Conservation (phyloP, 2,888 invertebrate genomes). For the Hyalella azteca region DNA sequence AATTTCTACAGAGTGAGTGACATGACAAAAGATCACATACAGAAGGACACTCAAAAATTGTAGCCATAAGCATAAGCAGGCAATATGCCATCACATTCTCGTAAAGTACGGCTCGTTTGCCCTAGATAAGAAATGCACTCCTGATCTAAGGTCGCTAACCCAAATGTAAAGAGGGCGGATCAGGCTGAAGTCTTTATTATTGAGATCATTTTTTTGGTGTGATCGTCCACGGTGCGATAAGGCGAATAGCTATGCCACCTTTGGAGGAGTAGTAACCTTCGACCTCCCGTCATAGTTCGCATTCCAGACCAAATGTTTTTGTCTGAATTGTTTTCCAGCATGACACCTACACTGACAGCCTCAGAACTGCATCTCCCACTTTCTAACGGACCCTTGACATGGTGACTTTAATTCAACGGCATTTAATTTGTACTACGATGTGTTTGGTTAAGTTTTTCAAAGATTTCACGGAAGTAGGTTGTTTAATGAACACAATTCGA, state of each 20-base stretch:
- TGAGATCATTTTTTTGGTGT: background rate
- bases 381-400: constrained; percentile 17
- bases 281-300: background rate
- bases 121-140: background rate
- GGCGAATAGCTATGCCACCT: background rate
- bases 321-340: background rate
- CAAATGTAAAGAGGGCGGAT: background rate
- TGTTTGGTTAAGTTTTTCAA: too few species aligned
- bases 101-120: background rate
- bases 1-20: too few species aligned
- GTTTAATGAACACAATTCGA: too few species aligned
- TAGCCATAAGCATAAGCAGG: too few species aligned
- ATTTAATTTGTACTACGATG: too few species aligned
- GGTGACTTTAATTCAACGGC: too few species aligned
- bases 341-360: background rate
- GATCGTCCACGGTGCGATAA: background rate
- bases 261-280: background rate
- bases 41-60: too few species aligned
- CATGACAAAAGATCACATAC: too few species aligned
- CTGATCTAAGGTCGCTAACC: background rate
- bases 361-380: background rate
- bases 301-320: background rate
- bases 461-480: too few species aligned
- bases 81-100: background rate
- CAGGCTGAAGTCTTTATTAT: background rate